Base-by-base conservation (phyloP, 2,797 vertebrate genomes). In the Crocodylus rhombifer region DNA sequence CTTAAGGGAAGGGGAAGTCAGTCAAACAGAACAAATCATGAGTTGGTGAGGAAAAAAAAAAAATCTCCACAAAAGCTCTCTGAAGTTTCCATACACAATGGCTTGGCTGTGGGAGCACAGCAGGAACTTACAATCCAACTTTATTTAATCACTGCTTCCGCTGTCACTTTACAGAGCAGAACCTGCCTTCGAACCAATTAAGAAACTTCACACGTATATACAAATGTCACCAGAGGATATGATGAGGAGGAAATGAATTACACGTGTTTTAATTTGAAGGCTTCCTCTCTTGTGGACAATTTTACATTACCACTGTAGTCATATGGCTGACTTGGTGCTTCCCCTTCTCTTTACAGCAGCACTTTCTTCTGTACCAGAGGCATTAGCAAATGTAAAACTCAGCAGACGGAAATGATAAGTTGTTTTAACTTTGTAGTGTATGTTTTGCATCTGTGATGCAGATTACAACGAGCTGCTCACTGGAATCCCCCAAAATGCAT, bases 1-100 rank as follows among this genome's bases (percentile, higher is more conserved):
- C 77, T 96, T 93, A 86, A 82, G 63, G 95, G 96, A 96, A 93
- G 61, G 67, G 77, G 87, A 92, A 85, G 77, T 42, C 89, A 96
- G 87, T 82, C 61, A 93, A 96, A 94, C 26, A 83, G 91, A 93
- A 92, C 82, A 81, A 90, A 94, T 74, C 83, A 71, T 67, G 88
- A 92, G 84, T 28, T 42, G 69, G 74, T 80, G 80, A 86, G 25
- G 57, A 91, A 93, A 95, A 82, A 65, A 82, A 65, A 23, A 36
- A 67, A 83, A 84, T 4, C 0, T 2, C 7, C 15, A 55, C 10
- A 51, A 42, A 87, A 87, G 5, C 76, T 87, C 30, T 58, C 60
- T 77, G 4, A 91, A 89, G 65, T 89, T 91, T 65, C 16, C 26
- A 65, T 81, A 33, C 42, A 25, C 15, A 51, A 67, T 85, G 55